Conservation (phyloP, 2,888 invertebrate species). For the Adela reaumurella region DNA sequence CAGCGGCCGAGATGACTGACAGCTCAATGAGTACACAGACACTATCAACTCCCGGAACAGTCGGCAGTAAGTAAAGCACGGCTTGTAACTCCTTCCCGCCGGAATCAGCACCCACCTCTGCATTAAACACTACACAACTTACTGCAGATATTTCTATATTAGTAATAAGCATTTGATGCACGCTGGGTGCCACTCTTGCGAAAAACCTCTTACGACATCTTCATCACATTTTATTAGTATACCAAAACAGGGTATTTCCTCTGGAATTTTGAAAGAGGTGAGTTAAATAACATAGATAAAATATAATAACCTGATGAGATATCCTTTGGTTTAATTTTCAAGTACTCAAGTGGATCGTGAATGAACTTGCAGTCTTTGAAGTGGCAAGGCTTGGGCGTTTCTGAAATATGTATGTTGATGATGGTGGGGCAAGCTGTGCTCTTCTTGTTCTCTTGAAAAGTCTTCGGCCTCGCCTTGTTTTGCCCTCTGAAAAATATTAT, state of each 20-base stretch:
- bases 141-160: no score
- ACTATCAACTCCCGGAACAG: neutral
- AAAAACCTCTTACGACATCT: no score
- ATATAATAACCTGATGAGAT: slow-evolving; percentile 34
- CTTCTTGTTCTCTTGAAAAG: slow-evolving; percentile 57
- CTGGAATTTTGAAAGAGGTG: neutral
- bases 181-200: no score
- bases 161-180: no score
- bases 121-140: no score
- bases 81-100: neutral
- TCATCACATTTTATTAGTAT: no score
- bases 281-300: slow-evolving; percentile 1
- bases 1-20: neutral
- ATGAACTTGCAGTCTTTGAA: slow-evolving; percentile 15
- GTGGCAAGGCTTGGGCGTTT: slow-evolving; percentile 43
- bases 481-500: slow-evolving; percentile 55
- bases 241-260: no score
- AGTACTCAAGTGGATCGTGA: slow-evolving; percentile 40
- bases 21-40: neutral
- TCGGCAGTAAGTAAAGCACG: neutral
- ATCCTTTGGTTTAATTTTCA: slow-evolving; percentile 77
- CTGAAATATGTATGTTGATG: slow-evolving; percentile 44
- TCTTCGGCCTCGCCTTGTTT: slow-evolving; percentile 76
- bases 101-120: neutral
- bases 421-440: slow-evolving; percentile 68